Base-by-base conservation (phyloP, 92 coral and sea anemone species). In the Palythoa grandis region DNA sequence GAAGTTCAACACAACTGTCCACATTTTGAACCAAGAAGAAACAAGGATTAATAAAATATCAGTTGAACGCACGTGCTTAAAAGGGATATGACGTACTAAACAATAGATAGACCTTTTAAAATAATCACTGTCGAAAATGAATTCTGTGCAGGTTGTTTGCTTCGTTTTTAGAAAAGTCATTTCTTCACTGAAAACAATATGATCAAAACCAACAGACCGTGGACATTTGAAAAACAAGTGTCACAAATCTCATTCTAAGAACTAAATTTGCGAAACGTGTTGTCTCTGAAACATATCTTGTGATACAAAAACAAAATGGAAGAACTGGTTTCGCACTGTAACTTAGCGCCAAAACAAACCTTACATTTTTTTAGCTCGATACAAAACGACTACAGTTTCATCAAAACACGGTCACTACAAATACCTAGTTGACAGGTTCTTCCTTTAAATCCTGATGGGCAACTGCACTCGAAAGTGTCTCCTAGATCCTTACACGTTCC, bases 351-450 rank as follows among this genome's bases (percentile, higher is more conserved):
- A 6, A 19, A 60, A 19, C 10, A 61, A 60, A 57, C 37, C n/a
- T 40, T 11, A 37, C 47, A 20, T 9, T 39, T 24, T 9, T 5
- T 14, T 4, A 52, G 76, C 69, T n/a, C 37, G 56, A 84, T 79
- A 82, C 72, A 75, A 89, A 29, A 72, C 57, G 52, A 60, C 68
- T 70, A 72, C 72, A 47, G 35, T 40, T 11, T 24, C 43, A 48
- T 19, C 23, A 29, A 79, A 79, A 86, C 25, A 52, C 23, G 52
- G 48, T 63, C 52, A 79, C 14, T 23, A 66, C 40, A 82, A 92
- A 77, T 91, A 97, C 99, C 96, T 74, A 92, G 77, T 70, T 97
- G 93, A 76, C 99, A 97, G 3, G 94, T 93, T 50, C 80, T 86
- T 48, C 99, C 99, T 68, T 91, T 90, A 84, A 70, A 97, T 24